Evolutionary conservation across 23 tunicate species (phyloP).

Genomic region (Phallusia fumigata): DNA sequence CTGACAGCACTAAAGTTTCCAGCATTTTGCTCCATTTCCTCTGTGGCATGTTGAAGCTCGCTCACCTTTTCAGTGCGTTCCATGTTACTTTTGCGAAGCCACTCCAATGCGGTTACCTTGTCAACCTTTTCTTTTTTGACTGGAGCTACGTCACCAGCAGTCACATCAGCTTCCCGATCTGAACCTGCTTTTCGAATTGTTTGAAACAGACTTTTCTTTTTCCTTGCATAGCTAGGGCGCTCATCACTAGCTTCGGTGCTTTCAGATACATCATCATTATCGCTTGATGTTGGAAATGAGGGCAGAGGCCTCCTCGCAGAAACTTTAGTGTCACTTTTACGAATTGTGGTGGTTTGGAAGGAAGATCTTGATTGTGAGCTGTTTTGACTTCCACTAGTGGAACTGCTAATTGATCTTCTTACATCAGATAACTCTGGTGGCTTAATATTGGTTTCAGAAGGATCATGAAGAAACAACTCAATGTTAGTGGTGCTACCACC

Average conservation of each 20-base stretch:
- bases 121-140: slow-evolving; percentile 19
- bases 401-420: slow-evolving; percentile 28
- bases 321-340: slow-evolving; percentile 28
- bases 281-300: slow-evolving; percentile 17
- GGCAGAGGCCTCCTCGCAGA: slow-evolving; percentile 26
- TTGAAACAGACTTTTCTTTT: slow-evolving; percentile 1
- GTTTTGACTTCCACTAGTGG: slow-evolving; percentile 9
- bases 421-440: slow-evolving; percentile 23
- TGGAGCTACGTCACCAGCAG: neutral
- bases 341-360: slow-evolving; percentile 25
- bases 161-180: neutral
- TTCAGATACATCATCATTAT: slow-evolving; percentile 16
- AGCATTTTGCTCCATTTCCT: slow-evolving; percentile 81
- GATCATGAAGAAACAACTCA: slow-evolving; percentile 62
- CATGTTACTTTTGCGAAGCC: slow-evolving; percentile 22
- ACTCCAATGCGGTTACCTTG: slow-evolving; percentile 21
- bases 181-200: slow-evolving; percentile 13
- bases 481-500: slow-evolving; percentile 43
- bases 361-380: slow-evolving; percentile 20
- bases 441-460: slow-evolving; percentile 14
- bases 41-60: slow-evolving; percentile 45
- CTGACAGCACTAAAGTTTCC: slow-evolving; percentile 66
- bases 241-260: neutral
- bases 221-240: neutral
- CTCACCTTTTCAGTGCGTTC: slow-evolving; percentile 64